phyloP scores from a whole-genome alignment of 1,140 invertebrate species.

The Diplogasteroides magnus region DNA sequence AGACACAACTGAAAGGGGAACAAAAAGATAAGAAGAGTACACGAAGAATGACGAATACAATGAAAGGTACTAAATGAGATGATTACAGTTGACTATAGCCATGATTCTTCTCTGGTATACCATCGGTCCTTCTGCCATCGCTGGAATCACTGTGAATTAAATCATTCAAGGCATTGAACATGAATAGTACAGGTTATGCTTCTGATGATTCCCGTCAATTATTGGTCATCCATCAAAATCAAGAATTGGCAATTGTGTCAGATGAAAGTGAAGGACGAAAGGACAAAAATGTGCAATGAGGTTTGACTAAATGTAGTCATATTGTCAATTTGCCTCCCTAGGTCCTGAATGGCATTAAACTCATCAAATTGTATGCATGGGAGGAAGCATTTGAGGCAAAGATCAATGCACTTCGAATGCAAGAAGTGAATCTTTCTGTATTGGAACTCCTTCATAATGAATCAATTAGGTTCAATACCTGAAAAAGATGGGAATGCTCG shows the following conservation, averaged over 20 bases:
- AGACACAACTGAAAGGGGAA: too few species aligned
- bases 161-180: not conserved
- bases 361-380: slow-evolving; percentile 28
- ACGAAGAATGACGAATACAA: too few species aligned
- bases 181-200: not conserved
- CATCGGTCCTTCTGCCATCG: not conserved
- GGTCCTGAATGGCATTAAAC: slow-evolving; percentile 20
- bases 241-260: not conserved
- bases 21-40: too few species aligned
- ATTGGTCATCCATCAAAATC: not conserved
- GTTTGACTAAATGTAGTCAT: too few species aligned
- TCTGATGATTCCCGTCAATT: not conserved
- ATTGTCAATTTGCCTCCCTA: too few species aligned
- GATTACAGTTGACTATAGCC: not conserved
- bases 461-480: not conserved
- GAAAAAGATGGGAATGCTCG: not conserved
- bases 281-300: slow-evolving; percentile 21
- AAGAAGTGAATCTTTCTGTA: slow-evolving; percentile 8
- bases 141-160: not conserved
- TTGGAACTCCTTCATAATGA: not conserved
- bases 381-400: slow-evolving; percentile 24
- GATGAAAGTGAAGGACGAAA: slow-evolving; percentile 23
- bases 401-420: slow-evolving; percentile 19
- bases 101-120: not conserved
- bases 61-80: too few species aligned